Percentiles rank a stretch among this genome's conserved stretches.
These are phyloP conservation scores for Heliangelus exortis DNA, from an alignment of 2,797 vertebrate genomes.

Conservation along the genomic window DNA sequence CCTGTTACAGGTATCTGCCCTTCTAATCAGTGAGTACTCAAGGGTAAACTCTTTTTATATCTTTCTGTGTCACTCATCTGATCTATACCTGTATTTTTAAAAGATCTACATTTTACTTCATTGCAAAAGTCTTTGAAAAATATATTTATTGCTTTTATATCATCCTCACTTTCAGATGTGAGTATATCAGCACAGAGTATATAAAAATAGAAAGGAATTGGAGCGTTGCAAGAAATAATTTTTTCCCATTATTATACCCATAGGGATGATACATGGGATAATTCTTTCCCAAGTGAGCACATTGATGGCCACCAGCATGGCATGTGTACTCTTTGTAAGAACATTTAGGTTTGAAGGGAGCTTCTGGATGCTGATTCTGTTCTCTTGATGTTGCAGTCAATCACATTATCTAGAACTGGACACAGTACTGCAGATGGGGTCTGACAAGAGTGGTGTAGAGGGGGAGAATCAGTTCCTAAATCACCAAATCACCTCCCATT, in stretches of 20 bases:
- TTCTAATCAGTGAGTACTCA: constrained; percentile 4
- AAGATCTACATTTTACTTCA: not conserved
- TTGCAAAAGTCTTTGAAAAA: not conserved
- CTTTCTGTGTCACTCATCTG: not conserved
- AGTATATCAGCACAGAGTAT: not conserved
- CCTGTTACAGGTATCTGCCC: not conserved
- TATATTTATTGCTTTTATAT: not conserved
- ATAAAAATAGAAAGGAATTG: constrained; percentile 14
- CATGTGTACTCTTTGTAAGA: constrained; percentile 25
- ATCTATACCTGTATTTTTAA: not conserved
- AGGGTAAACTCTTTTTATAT: not conserved
- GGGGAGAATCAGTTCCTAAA: too few species aligned
- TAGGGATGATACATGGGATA: constrained; percentile 20
- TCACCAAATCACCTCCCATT: not conserved
- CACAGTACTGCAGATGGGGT: too few species aligned
- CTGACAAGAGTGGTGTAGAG: too few species aligned
- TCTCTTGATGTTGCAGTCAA: constrained; percentile 14
- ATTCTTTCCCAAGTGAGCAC: not conserved
- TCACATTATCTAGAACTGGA: not conserved
- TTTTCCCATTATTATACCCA: constrained; percentile 25
- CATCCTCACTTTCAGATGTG: not conserved
- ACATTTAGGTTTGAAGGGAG: not conserved
- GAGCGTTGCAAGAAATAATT: not conserved
- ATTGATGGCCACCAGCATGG: not conserved
- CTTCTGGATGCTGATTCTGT: not conserved